Evolutionary conservation across 2,113 vertebrate species (phyloP).

Genomic region (Salvator merianae): DNA sequence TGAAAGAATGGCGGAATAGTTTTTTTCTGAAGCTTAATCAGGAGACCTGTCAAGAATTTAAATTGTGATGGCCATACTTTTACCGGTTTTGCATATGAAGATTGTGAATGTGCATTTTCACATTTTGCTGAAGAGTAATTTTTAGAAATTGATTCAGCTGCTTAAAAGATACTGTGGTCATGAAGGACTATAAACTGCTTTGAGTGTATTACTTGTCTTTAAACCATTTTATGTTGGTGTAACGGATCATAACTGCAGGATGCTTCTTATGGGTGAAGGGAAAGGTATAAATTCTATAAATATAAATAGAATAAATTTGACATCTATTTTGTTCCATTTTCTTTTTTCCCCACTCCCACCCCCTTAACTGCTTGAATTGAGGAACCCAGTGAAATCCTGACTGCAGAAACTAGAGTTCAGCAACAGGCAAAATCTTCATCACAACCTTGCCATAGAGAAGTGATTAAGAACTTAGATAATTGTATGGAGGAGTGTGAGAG

Average conservation of each 20-base stretch:
- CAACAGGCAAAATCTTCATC: not conserved
- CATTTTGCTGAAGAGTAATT: not conserved
- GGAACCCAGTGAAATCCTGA: not conserved
- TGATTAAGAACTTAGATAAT: not conserved
- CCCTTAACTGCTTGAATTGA: not conserved
- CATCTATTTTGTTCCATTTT: too few species aligned
- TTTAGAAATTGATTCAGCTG: not conserved
- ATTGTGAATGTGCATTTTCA: not conserved
- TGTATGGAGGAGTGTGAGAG: not conserved
- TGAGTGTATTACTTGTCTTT: not conserved
- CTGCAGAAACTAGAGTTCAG: too few species aligned
- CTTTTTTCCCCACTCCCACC: too few species aligned
- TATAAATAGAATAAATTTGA: not conserved
- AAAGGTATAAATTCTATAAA: not conserved
- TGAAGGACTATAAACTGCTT: not conserved
- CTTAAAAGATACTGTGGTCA: not conserved
- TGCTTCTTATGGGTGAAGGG: not conserved
- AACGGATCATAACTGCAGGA: not conserved
- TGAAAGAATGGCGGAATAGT: not conserved
- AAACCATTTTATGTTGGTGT: not conserved
- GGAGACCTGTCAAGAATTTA: not conserved
- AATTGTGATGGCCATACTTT: not conserved
- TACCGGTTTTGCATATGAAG: not conserved
- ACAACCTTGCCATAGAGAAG: not conserved
- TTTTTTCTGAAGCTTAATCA: not conserved